These are phyloP conservation scores for Chondrosia reniformis DNA, from an alignment of 37 sponge, comb jelly and placozoan genomes.

Conservation along the genomic window DNA sequence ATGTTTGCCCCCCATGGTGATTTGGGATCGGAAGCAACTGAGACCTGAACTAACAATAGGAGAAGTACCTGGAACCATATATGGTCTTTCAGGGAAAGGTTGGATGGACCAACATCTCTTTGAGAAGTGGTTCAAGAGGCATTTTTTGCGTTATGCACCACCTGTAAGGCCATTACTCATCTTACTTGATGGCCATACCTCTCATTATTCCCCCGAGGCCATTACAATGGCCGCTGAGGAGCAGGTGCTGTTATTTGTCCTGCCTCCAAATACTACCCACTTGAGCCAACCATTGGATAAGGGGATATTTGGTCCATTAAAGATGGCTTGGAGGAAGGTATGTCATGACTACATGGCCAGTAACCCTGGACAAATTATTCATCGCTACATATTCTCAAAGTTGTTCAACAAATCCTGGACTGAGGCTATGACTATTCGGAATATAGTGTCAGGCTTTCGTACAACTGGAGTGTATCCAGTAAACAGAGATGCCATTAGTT, in stretches of 20 bases:
- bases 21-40: background rate
- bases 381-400: conserved; percentile 11
- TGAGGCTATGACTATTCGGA: conserved; percentile 27
- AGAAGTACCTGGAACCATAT: conserved; percentile 24
- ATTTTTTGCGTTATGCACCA: conserved; percentile 26
- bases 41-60: background rate
- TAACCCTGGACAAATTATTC: conserved; percentile 23
- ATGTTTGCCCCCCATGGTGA: conserved; percentile 39
- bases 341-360: conserved; percentile 5
- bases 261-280: conserved; percentile 34
- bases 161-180: conserved; percentile 5
- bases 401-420: conserved; percentile 44
- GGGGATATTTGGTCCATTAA: background rate
- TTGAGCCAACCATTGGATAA: conserved; percentile 16
- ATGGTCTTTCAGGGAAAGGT: conserved; percentile 1
- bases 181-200: conserved; percentile 25
- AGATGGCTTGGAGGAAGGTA: background rate
- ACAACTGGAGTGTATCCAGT: conserved; percentile 44
- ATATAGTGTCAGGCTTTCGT: conserved; percentile 38
- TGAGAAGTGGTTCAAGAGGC: conserved; percentile 5
- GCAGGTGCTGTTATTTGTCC: background rate
- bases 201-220: background rate
- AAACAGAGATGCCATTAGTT: background rate
- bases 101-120: conserved; percentile 20
- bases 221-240: conserved; percentile 23